Evolutionary conservation across 2,888 invertebrate species (phyloP), one percentile per base, ranked within the genome.

Genomic region (Melinaea menophilus): DNA sequence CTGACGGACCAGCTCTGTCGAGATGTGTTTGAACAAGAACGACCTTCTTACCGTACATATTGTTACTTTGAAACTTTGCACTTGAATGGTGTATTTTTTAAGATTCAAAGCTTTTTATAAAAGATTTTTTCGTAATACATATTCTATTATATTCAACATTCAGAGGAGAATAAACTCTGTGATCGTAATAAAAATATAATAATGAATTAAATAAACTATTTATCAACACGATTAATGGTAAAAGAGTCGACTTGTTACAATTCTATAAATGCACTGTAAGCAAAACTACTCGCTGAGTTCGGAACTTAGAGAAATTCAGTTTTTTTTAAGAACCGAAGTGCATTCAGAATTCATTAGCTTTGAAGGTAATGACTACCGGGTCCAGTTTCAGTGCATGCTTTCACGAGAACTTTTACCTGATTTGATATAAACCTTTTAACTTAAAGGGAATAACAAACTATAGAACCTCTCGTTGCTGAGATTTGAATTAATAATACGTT

Each of bases 211-310:
- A 41, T 22, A 41, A 9, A 9, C 7, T 41, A 9, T 41, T 41
- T 41, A 22, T 41, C 7, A 41, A 11, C 9, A 41, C 4, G 12
- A 63, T 55, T 45, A 62, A 46, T 58, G 31, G 37, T 55, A 58
- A 61, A 58, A 56, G 56, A 62, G 46, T 62, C 33, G 66, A 66
- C 55, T 58, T 61, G 59, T 54, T 61, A 58, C 84, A 84, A 86
- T 84, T 81, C 85, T 84, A 89, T 88, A 87, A 90, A 88, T 86
- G 88, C 82, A 83, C 79, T 78, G 80, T 82, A 82, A 88, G 84
- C 84, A 81, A 79, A 86, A 87, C 82, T 86, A 84, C 82, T 80
- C 76, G 74, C 74, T 77, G 84, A 88, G 81, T 88, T 85, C 63
- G 73, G 61, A 82, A 84, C 81, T 82, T 80, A 81, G 78, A 77